A percentile compares a stretch with the other conserved stretches of the same genome.
phyloP scores from a whole-genome alignment of 1,140 invertebrate genomes.

The Brachionus manjavacas region DNA sequence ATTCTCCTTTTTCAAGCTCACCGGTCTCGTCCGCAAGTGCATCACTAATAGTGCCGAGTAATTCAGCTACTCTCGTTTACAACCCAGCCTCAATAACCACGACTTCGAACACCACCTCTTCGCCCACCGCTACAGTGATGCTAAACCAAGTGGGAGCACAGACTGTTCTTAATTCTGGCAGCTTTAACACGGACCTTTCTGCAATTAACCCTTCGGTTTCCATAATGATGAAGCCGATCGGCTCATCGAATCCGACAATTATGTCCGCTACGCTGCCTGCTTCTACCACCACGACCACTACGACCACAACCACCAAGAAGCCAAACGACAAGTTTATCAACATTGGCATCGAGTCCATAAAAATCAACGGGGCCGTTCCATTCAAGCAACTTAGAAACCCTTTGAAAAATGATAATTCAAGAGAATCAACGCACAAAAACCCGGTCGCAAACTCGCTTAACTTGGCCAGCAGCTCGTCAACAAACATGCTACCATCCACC shows the following conservation, averaged over 20 bases:
- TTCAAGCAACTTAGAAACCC: constrained; percentile 25
- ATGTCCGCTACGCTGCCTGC: not conserved
- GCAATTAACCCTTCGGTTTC: not conserved
- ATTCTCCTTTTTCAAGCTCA: not conserved
- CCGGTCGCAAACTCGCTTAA: not conserved
- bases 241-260: not conserved
- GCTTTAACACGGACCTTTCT: not conserved
- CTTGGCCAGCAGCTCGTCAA: not conserved
- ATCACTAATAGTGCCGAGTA: not conserved
- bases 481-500: not conserved
- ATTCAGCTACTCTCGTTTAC: not conserved
- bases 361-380: constrained; percentile 31
- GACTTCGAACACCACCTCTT: not conserved
- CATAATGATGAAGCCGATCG: constrained; percentile 40
- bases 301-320: constrained; percentile 18
- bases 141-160: not conserved
- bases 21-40: not conserved
- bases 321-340: constrained; percentile 34
- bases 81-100: constrained; percentile 19
- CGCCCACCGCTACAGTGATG: not conserved
- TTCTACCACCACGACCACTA: constrained; percentile 24
- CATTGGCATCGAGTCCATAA: constrained; percentile 35
- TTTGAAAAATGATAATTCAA: not conserved
- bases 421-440: not conserved
- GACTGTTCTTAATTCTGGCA: not conserved